Percentiles rank a stretch among this genome's conserved stretches.
Conservation (phyloP, 2,797 vertebrate genomes). For the Hipposideros larvatus region DNA sequence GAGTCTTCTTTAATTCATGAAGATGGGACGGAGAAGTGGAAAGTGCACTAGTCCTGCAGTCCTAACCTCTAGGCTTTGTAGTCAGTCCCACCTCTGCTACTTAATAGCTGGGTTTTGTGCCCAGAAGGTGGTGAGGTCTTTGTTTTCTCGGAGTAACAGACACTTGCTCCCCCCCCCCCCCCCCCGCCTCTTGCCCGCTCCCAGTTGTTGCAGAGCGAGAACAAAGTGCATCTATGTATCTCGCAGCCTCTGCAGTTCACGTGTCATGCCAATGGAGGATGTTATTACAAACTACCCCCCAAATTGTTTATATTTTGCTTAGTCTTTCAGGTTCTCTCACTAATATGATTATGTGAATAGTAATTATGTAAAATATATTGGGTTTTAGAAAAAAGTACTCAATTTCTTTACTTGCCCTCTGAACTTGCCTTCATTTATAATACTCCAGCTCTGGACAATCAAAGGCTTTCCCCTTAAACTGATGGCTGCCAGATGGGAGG, state of each 20-base stretch:
- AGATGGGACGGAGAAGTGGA: rapidly evolving
- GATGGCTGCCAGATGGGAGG: too few species aligned
- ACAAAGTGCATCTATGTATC: neutral
- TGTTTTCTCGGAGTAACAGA: neutral
- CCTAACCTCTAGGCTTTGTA: too few species aligned
- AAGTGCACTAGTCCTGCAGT: rapidly evolving
- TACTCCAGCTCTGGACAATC: neutral
- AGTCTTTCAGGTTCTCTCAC: neutral
- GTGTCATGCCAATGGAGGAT: neutral
- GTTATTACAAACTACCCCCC: neutral
- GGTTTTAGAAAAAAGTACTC: neutral
- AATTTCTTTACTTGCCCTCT: neutral
- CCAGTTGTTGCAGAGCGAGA: neutral
- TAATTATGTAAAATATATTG: neutral
- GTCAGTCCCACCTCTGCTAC: neutral
- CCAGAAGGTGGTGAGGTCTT: neutral
- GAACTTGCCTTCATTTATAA: neutral
- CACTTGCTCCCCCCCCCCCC: too few species aligned
- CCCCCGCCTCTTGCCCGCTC: neutral
- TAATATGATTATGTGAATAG: neutral
- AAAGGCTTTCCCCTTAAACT: too few species aligned
- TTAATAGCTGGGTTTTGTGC: neutral
- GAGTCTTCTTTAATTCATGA: neutral
- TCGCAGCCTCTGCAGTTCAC: neutral
- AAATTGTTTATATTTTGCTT: neutral